phyloP scores from a whole-genome alignment of 1,140 invertebrate species.

The Ceratina australensis region DNA sequence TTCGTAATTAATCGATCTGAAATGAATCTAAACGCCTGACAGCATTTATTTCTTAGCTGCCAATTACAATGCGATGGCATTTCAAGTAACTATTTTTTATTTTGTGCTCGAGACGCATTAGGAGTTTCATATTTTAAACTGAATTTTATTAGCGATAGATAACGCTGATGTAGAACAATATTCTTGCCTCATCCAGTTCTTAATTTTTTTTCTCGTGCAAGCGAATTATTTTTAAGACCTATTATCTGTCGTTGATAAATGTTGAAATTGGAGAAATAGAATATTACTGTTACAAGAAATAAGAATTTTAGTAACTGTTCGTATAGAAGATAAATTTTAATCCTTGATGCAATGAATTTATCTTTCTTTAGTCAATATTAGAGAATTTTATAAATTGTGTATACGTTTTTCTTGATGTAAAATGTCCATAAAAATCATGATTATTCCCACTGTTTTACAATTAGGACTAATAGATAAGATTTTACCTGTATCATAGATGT shows the following conservation, averaged over 20 bases:
- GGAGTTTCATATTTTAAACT: not conserved
- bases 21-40: not conserved
- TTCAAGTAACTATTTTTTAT: not conserved
- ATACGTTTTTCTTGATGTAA: not conserved
- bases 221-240: not conserved
- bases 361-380: not conserved
- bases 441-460: not conserved
- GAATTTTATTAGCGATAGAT: not conserved
- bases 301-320: not conserved
- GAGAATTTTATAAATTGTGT: not conserved
- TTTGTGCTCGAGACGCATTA: not conserved
- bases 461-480: not conserved
- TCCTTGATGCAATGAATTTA: too few species aligned
- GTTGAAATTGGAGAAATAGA: not conserved
- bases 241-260: not conserved
- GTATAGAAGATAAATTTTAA: too few species aligned
- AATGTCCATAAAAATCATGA: not conserved
- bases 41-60: conserved; percentile 8
- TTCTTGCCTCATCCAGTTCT: not conserved
- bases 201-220: not conserved
- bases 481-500: not conserved
- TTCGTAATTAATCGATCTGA: not conserved
- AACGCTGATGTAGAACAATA: not conserved
- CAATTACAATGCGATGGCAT: not conserved
- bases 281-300: not conserved